Base-by-base conservation (phyloP, 2,113 vertebrate species). In the Gulo gulo region DNA sequence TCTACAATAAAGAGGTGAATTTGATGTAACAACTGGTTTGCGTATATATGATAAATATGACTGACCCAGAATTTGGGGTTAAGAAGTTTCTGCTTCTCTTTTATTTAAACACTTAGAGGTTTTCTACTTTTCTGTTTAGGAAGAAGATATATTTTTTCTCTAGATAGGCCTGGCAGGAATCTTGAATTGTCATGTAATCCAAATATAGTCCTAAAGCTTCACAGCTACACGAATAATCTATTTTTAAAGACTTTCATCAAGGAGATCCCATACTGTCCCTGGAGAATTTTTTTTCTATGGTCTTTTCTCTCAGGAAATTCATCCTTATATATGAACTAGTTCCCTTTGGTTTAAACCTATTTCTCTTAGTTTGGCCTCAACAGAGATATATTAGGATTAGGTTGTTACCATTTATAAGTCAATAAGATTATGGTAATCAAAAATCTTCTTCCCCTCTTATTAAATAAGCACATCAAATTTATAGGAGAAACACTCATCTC, bases 221-320 rank as follows among this genome's bases (percentile, higher is more conserved):
- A 91, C 20, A 92, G 81, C 31, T 88, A 61, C n/a, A 88, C 21
- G 71, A 76, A 96, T 97, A 88, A 84, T 85, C 86, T 98, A 26
- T 93, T 97, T 97, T 97, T 88, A 98, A 95, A 95, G 57, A 96
- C 50, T 96, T 83, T 91, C 42, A 91, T 96, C 86, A 91, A 76
- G 89, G 89, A 84, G 67, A 96, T 84, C 93, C 80, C 67, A 88
- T 34, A 73, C 39, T 96, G 34, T 93, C 63, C 78, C 57, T 85
- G 50, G 50, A 93, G 39, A 96, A 63, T 80, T 92, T 88, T 82
- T 80, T 95, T 94, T 82, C 15, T 76, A 15, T 91, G 90, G 83
- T 96, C 81, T 26, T 80, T 94, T 95, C 47, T 87, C 16, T 92
- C 3, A 88, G 89, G 61, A 94, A 92, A 91, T 94, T 90, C n/a